Evolutionary conservation across 2,888 invertebrate species (phyloP), one percentile per base, ranked within the genome.

Genomic region (Prosapia bicincta): DNA sequence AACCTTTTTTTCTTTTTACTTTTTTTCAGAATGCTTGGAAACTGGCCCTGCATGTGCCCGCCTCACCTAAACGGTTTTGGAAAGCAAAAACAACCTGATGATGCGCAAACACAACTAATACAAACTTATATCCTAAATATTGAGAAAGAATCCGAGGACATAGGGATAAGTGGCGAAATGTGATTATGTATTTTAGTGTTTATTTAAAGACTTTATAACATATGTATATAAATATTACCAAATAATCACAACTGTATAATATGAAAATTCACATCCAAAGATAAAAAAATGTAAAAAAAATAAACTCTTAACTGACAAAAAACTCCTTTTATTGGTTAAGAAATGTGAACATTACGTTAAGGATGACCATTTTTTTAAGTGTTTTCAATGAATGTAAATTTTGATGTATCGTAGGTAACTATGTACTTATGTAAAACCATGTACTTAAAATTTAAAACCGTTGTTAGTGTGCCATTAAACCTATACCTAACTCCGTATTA

Each of bases 231-330:
- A 26, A 69, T 65, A 54, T 69, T 69, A 74, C 74, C 74, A 74
- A 74, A 74, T 74, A 74, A 74, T 74, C 74, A 30, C 69, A 74
- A 69, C 69, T 74, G 74, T 74, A 74, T 20, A 54, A 74, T 30
- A 74, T 43, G 30, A 68, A 69, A 74, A 54, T 69, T 69, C 43
- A 65, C 74, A 74, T 74, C 74, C 74, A 74, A 74, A 74, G 74
- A 74, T 69, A 74, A 66, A 54, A 54, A 54, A 54, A 54, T 54
- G 54, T 54, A 54, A 54, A 54, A 54, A 54, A 54, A 54, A 30
- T 30, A 30, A 30, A n/a, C n/a, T 2, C 20, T 30, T n/a, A 20
- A 54, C n/a, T 20, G 3, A 54, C n/a, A n/a, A n/a, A n/a, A 54
- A 54, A 54, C n/a, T 54, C 20, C 54, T 20, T 54, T 20, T n/a